Evolutionary conservation across 2,888 invertebrate species (phyloP).

Genomic region (Tipula unca): DNA sequence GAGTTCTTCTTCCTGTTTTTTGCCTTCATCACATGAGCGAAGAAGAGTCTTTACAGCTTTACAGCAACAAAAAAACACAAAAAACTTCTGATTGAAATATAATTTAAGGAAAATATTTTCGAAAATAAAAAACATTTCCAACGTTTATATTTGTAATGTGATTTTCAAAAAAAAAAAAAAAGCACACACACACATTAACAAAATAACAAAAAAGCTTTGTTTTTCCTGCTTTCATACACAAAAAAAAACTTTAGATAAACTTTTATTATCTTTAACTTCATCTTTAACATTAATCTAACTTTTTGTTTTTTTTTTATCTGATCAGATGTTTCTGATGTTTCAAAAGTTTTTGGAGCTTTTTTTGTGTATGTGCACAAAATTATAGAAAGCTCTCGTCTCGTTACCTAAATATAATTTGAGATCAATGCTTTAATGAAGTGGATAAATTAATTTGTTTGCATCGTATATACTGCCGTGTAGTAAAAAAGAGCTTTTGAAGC

Average conservation of each 20-base stretch:
- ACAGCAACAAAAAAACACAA: neutral
- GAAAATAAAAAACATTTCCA: neutral
- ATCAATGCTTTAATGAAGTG: neutral
- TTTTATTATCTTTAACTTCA: neutral
- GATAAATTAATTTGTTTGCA: neutral
- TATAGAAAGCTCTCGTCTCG: neutral
- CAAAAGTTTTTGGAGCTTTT: neutral
- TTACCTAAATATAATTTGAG: neutral
- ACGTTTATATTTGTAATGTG: neutral
- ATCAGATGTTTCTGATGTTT: neutral
- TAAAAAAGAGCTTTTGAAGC: neutral
- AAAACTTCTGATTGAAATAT: slow-evolving; percentile 8
- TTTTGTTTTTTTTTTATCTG: neutral
- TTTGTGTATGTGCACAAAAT: neutral
- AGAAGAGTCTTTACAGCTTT: neutral
- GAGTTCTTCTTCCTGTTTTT: neutral
- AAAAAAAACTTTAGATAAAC: neutral
- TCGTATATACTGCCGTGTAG: neutral
- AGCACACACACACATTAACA: neutral
- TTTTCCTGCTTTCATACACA: neutral
- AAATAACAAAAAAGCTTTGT: neutral
- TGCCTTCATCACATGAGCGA: neutral
- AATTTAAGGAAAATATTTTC: neutral
- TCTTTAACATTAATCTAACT: neutral
- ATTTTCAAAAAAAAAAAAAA: neutral